Evolutionary conservation across 2,888 invertebrate species (phyloP), one percentile per base, ranked within the genome.

Genomic region (Himalopsyche anomala): DNA sequence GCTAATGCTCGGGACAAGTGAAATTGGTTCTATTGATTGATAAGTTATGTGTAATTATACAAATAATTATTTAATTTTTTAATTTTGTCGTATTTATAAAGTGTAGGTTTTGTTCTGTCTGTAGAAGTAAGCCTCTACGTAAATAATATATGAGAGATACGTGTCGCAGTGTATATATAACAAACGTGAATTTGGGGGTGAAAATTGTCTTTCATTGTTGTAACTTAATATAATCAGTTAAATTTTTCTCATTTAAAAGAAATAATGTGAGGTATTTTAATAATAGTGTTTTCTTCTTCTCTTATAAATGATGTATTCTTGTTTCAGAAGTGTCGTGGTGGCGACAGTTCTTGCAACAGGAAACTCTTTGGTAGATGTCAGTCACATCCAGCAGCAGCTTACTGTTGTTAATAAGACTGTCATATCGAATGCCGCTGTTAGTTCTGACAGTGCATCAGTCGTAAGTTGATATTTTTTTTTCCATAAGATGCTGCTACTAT

Each of bases 341-440:
- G 96, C 96, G 0, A 94, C 95, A 8, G 95, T 96, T 0, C 93
- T 95, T 4, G 95, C 95, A 91, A 94, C 94, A 81, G 94, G 94
- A 88, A 94, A 94, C 85, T 93, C 95, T 0, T 94, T 96, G 42
- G 95, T 96, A 0, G 96, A 96, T 89, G 94, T 96, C 45, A 95
- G 95, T n/a, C 94, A 95, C 89, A 94, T 96, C 85, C 95, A 96
- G 90, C 94, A 95, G 88, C 94, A 95, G 87, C 91, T 95, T 19
- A 91, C 92, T 28, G 93, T 92, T 89, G 93, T 92, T 88, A 87
- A 89, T 69, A 91, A 92, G 89, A 92, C 92, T 17, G 90, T 92
- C 56, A 92, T 94, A 90, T 89, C 92, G 1, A 92, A 92, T 84
- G 91, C 91, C 15, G 89, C 90, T n/a, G 90, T 89, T 19, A 90